phyloP scores from a whole-genome alignment of 2,113 vertebrate genomes.

The Nicator chloris region DNA sequence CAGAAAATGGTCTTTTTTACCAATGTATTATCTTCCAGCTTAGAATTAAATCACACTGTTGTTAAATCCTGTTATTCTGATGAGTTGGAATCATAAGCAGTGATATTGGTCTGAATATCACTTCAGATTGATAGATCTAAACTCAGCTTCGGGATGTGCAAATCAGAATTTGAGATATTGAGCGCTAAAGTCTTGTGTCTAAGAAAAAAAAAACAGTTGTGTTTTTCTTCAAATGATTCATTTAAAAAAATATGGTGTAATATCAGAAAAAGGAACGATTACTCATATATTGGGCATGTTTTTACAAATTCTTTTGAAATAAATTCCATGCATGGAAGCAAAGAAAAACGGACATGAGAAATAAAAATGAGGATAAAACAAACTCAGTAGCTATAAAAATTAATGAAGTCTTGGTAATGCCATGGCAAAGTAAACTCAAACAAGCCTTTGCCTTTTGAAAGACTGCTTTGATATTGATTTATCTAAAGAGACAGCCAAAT shows the following conservation, averaged over 20 bases:
- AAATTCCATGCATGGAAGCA: neutral
- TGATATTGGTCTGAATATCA: neutral
- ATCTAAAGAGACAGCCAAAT: conserved; percentile 34
- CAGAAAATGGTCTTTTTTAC: conserved; percentile 57
- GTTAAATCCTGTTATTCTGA: conserved; percentile 19
- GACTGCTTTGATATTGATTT: conserved; percentile 40
- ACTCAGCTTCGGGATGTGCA: conserved; percentile 7
- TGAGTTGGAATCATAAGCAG: neutral
- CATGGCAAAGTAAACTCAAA: conserved; percentile 28
- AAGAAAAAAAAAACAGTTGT: neutral
- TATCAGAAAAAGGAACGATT: neutral
- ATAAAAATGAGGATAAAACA: conserved; percentile 44
- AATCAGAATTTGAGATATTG: neutral
- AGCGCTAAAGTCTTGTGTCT: neutral
- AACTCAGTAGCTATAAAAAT: conserved; percentile 47
- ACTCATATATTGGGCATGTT: neutral
- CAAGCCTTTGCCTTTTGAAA: conserved; percentile 54
- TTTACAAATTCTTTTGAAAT: conserved; percentile 25
- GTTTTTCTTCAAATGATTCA: neutral
- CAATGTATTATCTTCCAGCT: conserved; percentile 40
- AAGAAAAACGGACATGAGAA: conserved; percentile 26
- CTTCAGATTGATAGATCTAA: neutral
- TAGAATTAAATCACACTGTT: conserved; percentile 58
- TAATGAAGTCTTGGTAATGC: conserved; percentile 45
- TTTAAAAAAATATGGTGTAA: neutral